These are phyloP conservation scores for Capreolus pygargus DNA, from an alignment of 2,113 vertebrate genomes.

Conservation along the genomic window DNA sequence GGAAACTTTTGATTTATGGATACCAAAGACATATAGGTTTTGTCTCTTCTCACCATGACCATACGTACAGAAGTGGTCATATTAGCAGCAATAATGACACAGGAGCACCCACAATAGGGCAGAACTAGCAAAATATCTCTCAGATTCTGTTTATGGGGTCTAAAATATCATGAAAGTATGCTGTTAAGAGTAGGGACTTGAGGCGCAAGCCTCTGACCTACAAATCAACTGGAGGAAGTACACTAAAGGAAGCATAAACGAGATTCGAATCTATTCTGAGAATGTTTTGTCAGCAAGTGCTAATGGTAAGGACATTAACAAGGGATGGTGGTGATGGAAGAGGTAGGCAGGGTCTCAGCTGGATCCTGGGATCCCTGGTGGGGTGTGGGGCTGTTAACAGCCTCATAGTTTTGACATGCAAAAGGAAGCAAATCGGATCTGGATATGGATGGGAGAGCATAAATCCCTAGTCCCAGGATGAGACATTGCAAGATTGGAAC, in stretches of 20 bases:
- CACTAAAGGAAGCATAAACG: not conserved
- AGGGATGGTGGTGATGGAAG: conserved; percentile 49
- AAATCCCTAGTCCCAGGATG: conserved; percentile 64
- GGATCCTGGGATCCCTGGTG: conserved; percentile 77
- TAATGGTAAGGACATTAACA: not conserved
- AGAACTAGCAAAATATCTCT: not conserved
- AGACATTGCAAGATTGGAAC: conserved; percentile 71
- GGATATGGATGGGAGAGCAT: conserved; percentile 58
- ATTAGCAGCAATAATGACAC: not conserved
- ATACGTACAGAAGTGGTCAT: not conserved
- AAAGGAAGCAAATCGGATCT: conserved; percentile 65
- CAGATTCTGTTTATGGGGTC: not conserved
- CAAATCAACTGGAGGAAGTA: not conserved
- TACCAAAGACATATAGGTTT: not conserved
- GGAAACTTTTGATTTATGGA: not conserved
- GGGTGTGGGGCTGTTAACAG: conserved; percentile 66
- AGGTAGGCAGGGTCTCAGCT: conserved; percentile 79
- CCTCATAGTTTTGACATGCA: conserved; percentile 69
- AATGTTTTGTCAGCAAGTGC: conserved; percentile 49
- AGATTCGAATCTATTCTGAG: not conserved
- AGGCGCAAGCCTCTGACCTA: not conserved
- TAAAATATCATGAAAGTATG: not conserved
- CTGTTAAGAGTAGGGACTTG: not conserved
- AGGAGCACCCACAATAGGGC: not conserved
- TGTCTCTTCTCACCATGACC: not conserved